Evolutionary conservation across 1,140 invertebrate genomes (phyloP).

Genomic region (Sycobia sp.): DNA sequence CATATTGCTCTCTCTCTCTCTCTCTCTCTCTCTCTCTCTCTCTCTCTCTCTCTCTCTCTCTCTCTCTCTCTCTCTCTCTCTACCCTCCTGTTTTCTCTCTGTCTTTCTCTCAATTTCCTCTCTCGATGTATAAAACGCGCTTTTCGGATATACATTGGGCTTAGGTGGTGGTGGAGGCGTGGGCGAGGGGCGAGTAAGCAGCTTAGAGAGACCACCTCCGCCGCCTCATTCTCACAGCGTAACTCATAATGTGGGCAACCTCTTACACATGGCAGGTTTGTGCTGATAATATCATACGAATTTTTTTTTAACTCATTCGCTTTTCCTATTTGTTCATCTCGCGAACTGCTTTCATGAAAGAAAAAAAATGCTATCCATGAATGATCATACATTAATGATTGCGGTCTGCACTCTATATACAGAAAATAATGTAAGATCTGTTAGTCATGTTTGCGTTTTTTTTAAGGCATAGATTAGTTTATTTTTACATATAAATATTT

Average conservation of each 20-base stretch:
- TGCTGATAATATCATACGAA: slow-evolving; percentile 31
- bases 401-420: too few species aligned
- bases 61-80: not conserved
- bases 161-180: slow-evolving; percentile 57
- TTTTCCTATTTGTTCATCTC: slow-evolving; percentile 8
- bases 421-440: too few species aligned
- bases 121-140: slow-evolving; percentile 19
- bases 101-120: not conserved
- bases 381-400: not conserved
- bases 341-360: not conserved
- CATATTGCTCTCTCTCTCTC: not conserved
- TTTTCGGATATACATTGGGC: slow-evolving; percentile 31
- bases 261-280: slow-evolving; percentile 84
- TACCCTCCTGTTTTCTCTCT: not conserved
- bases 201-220: slow-evolving; percentile 70
- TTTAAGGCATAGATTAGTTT: too few species aligned
- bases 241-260: slow-evolving; percentile 74
- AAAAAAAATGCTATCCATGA: not conserved
- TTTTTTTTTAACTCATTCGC: slow-evolving; percentile 8
- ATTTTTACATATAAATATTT: too few species aligned
- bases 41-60: not conserved
- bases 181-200: slow-evolving; percentile 63
- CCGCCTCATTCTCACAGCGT: slow-evolving; percentile 69
- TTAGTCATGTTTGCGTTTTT: too few species aligned
- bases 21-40: slow-evolving; percentile 9